A percentile compares a stretch with the other conserved stretches of the same genome.
Evolutionary conservation across 2,797 vertebrate species (phyloP).

Genomic region (Lepus townsendii): DNA sequence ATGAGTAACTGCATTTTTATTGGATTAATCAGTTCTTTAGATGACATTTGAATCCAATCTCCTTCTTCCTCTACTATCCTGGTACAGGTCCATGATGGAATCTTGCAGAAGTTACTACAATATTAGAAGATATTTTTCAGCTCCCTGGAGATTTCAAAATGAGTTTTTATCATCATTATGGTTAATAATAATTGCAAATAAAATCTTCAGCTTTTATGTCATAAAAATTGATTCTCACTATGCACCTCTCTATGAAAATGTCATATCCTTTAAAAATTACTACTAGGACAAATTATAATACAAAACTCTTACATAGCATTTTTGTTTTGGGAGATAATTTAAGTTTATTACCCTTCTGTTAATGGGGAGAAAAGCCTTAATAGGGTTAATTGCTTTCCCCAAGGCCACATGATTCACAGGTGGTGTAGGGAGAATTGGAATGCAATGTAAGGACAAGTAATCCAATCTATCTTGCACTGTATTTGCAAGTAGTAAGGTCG

Average conservation of each 20-base stretch:
- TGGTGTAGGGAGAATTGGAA: neutral
- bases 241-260: conserved; percentile 78
- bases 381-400: conserved; percentile 55
- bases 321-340: conserved; percentile 78
- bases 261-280: conserved; percentile 75
- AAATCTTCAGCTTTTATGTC: conserved; percentile 78
- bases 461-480: neutral
- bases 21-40: conserved; percentile 48
- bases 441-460: neutral
- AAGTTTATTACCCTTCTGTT: conserved; percentile 67
- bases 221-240: conserved; percentile 82
- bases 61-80: neutral
- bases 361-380: conserved; percentile 16
- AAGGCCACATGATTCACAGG: conserved; percentile 31
- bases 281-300: conserved; percentile 78
- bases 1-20: conserved; percentile 35
- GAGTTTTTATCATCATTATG: conserved; percentile 77
- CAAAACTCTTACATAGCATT: conserved; percentile 77
- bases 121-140: conserved; percentile 67
- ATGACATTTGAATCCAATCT: conserved; percentile 52
- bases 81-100: conserved; percentile 40
- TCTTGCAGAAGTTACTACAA: conserved; percentile 65
- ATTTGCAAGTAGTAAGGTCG: neutral
- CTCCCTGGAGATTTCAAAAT: conserved; percentile 63
- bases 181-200: conserved; percentile 83